phyloP scores from a whole-genome alignment of 64 coral and sea anemone species.

The Catalaphyllia jardinei region DNA sequence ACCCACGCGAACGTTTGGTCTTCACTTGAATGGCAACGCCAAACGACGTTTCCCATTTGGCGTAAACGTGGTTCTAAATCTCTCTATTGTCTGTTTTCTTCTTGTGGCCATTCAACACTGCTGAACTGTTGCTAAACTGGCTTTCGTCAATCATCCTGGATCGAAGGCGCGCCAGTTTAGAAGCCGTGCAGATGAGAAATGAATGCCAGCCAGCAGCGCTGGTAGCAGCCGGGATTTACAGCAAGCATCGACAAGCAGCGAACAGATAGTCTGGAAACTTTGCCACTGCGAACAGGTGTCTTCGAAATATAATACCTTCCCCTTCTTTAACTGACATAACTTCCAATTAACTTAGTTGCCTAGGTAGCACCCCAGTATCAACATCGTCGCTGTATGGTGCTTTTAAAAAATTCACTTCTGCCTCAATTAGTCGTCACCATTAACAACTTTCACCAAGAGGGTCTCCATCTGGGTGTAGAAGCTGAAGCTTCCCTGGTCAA shows the following conservation, averaged over 20 bases:
- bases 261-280: slow-evolving; percentile 43
- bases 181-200: slow-evolving; percentile 46
- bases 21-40: no score
- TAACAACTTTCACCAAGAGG: slow-evolving; percentile 37
- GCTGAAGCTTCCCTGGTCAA: slow-evolving; percentile 23
- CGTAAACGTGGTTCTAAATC: no score
- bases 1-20: no score
- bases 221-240: slow-evolving; percentile 59
- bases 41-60: no score
- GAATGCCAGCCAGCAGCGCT: slow-evolving; percentile 41
- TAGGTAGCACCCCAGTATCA: slow-evolving; percentile 1
- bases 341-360: slow-evolving; percentile 22
- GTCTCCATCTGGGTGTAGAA: slow-evolving; percentile 31
- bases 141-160: not conserved
- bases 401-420: not conserved
- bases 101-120: slow-evolving; percentile 22
- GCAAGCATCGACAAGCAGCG: slow-evolving; percentile 32
- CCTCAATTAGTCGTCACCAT: not conserved
- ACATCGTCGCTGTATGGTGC: not conserved
- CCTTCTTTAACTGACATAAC: slow-evolving; percentile 33
- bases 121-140: not conserved
- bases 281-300: slow-evolving; percentile 10
- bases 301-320: slow-evolving; percentile 24
- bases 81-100: slow-evolving; percentile 19
- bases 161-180: slow-evolving; percentile 41